Conservation (phyloP, 1,140 invertebrate genomes). For the Ruditapes philippinarum region DNA sequence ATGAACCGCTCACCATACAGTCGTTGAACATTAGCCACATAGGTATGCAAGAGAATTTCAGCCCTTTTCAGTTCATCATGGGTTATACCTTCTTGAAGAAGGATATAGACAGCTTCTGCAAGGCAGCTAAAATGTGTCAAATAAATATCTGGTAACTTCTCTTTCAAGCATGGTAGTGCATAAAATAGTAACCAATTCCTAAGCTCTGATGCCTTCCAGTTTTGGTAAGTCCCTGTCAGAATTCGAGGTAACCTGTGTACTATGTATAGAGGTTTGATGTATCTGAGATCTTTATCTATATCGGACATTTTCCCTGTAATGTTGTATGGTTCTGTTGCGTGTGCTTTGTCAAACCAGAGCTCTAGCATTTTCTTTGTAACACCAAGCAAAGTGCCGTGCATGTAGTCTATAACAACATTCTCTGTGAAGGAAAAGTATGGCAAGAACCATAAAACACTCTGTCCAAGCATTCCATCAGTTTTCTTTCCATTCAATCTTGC, state of each 20-base stretch:
- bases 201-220: constrained; percentile 66
- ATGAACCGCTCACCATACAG: constrained; percentile 50
- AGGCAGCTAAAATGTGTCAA: constrained; percentile 51
- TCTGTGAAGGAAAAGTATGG: constrained; percentile 23
- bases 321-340: not conserved
- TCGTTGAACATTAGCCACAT: constrained; percentile 19
- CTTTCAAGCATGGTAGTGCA: constrained; percentile 54
- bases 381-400: constrained; percentile 36
- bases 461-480: not conserved
- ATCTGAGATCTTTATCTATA: constrained; percentile 1
- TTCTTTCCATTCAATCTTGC: not conserved
- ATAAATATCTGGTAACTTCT: constrained; percentile 17
- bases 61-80: not conserved
- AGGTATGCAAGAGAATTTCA: not conserved
- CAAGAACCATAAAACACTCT: constrained; percentile 7
- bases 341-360: not conserved
- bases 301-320: not conserved
- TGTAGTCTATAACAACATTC: constrained; percentile 46
- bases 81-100: constrained; percentile 52
- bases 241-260: not conserved
- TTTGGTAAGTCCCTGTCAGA: not conserved
- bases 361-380: constrained; percentile 21
- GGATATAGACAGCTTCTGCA: constrained; percentile 51
- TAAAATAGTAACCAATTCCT: constrained; percentile 60
- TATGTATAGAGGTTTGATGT: constrained; percentile 12